Conservation (phyloP, 2,797 vertebrate species). For the Sternotherus odoratus region DNA sequence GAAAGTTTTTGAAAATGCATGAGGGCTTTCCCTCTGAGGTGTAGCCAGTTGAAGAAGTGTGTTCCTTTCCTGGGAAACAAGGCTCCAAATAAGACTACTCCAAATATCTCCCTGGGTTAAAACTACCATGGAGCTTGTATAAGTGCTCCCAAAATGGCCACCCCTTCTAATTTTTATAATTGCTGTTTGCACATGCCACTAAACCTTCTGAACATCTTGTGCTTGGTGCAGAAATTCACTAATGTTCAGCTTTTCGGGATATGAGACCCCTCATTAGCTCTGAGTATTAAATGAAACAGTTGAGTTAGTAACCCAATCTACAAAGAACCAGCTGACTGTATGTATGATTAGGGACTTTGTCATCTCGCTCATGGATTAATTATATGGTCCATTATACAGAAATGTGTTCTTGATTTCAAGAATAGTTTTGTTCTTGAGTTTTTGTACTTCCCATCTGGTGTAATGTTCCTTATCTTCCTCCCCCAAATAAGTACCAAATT, state of each 20-base stretch:
- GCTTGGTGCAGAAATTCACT: constrained; percentile 20
- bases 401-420: constrained; percentile 71
- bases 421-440: constrained; percentile 40
- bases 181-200: neutral
- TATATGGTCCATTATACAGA: constrained; percentile 79
- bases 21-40: neutral
- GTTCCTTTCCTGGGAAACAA: neutral
- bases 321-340: constrained; percentile 72
- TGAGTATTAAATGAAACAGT: constrained; percentile 80
- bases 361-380: constrained; percentile 79
- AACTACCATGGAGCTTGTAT: neutral
- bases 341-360: constrained; percentile 72
- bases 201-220: constrained; percentile 22
- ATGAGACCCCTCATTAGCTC: constrained; percentile 77
- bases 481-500: constrained; percentile 7
- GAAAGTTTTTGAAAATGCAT: neutral
- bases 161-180: neutral
- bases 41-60: neutral
- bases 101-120: neutral
- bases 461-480: constrained; percentile 27
- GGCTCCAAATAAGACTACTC: neutral
- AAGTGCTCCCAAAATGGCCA: neutral
- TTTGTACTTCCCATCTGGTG: constrained; percentile 59
- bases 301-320: constrained; percentile 79
- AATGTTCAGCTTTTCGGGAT: constrained; percentile 73